Conservation (phyloP, 2,113 vertebrate genomes). For the Megaceryle maxima region DNA sequence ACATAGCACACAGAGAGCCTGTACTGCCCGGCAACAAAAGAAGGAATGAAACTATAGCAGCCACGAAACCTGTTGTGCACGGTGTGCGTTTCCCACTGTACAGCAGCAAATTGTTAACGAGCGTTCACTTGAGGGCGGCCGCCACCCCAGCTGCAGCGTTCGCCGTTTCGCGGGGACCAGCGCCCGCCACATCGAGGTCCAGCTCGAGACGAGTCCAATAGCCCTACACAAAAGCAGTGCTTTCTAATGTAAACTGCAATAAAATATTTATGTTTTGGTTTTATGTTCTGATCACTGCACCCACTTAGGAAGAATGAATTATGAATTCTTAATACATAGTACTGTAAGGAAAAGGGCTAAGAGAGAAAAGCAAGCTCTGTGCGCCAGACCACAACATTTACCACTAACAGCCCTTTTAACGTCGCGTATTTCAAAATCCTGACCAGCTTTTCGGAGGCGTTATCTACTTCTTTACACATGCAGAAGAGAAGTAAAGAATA, state of each 20-base stretch:
- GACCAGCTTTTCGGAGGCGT: neutral
- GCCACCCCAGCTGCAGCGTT: neutral
- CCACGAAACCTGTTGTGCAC: constrained; percentile 32
- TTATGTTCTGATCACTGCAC: constrained; percentile 54
- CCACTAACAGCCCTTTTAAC: neutral
- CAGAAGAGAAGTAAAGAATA: neutral
- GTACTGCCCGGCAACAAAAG: neutral
- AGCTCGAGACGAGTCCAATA: neutral
- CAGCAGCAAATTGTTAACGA: constrained; percentile 36
- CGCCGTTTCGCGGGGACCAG: neutral
- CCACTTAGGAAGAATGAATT: constrained; percentile 54
- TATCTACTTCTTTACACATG: neutral
- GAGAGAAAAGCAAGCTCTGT: neutral
- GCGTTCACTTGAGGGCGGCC: neutral
- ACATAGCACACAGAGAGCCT: neutral
- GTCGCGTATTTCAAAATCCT: neutral
- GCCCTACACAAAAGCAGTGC: neutral
- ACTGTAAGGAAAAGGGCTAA: constrained; percentile 36
- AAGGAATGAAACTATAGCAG: constrained; percentile 10
- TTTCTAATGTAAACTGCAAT: neutral
- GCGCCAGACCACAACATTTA: neutral
- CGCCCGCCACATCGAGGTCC: neutral
- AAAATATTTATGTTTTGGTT: constrained; percentile 29
- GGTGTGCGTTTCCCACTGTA: constrained; percentile 17
- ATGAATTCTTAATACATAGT: neutral